Percentiles rank a stretch among this genome's conserved stretches.
Evolutionary conservation across 2,888 invertebrate genomes (phyloP).

Genomic region (Plebejus melissa): DNA sequence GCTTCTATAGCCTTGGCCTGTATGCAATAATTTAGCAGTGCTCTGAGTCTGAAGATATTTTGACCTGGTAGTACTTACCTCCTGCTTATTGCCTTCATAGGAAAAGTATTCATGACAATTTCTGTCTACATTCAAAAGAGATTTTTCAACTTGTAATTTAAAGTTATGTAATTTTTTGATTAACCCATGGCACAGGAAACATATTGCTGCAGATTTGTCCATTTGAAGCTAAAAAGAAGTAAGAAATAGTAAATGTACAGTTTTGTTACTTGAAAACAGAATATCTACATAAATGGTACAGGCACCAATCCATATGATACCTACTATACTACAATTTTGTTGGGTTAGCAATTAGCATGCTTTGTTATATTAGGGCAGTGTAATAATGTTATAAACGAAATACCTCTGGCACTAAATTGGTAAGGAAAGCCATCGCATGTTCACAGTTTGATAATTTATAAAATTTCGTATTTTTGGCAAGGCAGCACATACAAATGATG

Average conservation of each 20-base stretch:
- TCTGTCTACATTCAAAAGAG: conserved; percentile 40
- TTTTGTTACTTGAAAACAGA: background rate
- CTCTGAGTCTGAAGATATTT: background rate
- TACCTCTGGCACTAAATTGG: conserved; percentile 47
- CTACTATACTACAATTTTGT: background rate
- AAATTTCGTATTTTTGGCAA: conserved; percentile 42
- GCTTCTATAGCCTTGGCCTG: too few relatives aligned
- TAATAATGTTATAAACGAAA: conserved; percentile 33
- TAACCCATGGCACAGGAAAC: conserved; percentile 50
- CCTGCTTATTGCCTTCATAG: background rate
- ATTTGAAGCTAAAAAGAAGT: conserved; percentile 42
- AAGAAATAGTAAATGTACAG: conserved; percentile 1
- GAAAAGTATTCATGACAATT: background rate
- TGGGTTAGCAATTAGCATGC: background rate
- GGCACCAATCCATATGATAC: conserved; percentile 3
- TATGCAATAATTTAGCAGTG: too few relatives aligned
- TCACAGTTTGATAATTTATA: conserved; percentile 47
- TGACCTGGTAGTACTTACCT: background rate
- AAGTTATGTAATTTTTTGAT: conserved; percentile 52
- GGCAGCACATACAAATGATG: conserved; percentile 49
- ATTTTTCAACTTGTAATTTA: conserved; percentile 47
- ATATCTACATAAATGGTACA: background rate
- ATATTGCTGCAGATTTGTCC: conserved; percentile 39
- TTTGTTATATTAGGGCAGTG: background rate
- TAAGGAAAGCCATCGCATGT: conserved; percentile 47